Evolutionary conservation across 2,797 vertebrate species (phyloP).

Genomic region (Tachyglossus aculeatus): DNA sequence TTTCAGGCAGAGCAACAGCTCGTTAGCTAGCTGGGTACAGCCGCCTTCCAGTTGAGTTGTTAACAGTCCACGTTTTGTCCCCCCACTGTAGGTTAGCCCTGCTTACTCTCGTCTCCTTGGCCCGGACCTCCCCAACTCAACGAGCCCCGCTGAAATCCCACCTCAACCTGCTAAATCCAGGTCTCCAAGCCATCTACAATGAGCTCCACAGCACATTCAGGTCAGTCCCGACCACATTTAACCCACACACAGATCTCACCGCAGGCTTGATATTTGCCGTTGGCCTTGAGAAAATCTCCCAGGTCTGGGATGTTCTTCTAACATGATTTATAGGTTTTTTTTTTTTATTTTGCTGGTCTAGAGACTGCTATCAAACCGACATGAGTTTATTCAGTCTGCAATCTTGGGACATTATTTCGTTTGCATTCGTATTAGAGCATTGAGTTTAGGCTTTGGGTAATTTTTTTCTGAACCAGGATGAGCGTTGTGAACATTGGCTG

Average conservation of each 20-base stretch:
- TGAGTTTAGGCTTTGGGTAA: background rate
- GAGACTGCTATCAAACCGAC: background rate
- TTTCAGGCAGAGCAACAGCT: no score
- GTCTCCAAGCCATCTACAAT: constrained; percentile 58
- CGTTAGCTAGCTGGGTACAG: no score
- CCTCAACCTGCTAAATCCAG: background rate
- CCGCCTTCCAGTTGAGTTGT: no score
- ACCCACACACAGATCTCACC: background rate
- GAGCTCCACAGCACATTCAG: constrained; percentile 76
- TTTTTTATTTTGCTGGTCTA: constrained; percentile 11
- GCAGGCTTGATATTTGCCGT: constrained; percentile 1
- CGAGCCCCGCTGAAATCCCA: constrained; percentile 8
- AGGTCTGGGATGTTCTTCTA: background rate
- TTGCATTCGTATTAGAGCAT: constrained; percentile 3
- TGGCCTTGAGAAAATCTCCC: background rate
- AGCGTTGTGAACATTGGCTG: no score
- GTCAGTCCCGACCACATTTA: constrained; percentile 62
- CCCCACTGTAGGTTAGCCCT: constrained; percentile 35
- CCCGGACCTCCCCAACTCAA: constrained; percentile 11
- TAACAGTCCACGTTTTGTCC: no score
- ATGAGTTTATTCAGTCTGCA: background rate
- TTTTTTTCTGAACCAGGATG: constrained; percentile 22
- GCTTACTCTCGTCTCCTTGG: background rate
- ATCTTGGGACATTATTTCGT: constrained; percentile 9
- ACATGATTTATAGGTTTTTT: background rate